phyloP scores from a whole-genome alignment of 1,140 invertebrate genomes.

The Hyles vespertilio region DNA sequence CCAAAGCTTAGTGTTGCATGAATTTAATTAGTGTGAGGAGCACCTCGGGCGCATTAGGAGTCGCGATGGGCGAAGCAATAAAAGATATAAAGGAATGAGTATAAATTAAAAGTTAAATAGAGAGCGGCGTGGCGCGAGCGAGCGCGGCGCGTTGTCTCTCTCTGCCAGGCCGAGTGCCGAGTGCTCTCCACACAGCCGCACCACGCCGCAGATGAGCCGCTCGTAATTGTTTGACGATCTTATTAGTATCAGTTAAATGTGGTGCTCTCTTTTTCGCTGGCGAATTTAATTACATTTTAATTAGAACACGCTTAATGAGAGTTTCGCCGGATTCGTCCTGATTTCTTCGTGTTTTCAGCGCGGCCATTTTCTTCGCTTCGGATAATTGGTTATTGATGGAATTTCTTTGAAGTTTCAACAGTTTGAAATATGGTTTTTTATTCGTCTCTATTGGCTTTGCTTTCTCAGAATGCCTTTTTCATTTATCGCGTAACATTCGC shows the following conservation, averaged over 20 bases:
- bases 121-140: conserved; percentile 39
- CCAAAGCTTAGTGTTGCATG: conserved; percentile 69
- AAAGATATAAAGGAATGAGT: conserved; percentile 76
- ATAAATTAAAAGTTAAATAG: conserved; percentile 77
- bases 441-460: not conserved
- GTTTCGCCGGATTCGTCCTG: conserved; percentile 48
- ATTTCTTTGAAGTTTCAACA: conserved; percentile 2
- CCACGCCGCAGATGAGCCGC: conserved; percentile 33
- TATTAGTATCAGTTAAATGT: conserved; percentile 76
- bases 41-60: conserved; percentile 74
- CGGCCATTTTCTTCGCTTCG: conserved; percentile 22
- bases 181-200: too few relatives aligned
- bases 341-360: conserved; percentile 25
- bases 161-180: conserved; percentile 25
- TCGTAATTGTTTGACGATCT: conserved; percentile 75
- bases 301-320: conserved; percentile 62
- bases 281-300: conserved; percentile 74
- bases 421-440: not conserved
- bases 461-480: too few relatives aligned
- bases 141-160: conserved; percentile 22
- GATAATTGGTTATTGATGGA: conserved; percentile 14
- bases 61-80: conserved; percentile 73
- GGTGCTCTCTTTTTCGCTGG: conserved; percentile 66
- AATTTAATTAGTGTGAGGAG: conserved; percentile 74
- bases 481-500: too few relatives aligned